Percentiles rank a stretch among this genome's conserved stretches.
Conservation (phyloP, 1,140 invertebrate species). For the Megalonaias nervosa region DNA sequence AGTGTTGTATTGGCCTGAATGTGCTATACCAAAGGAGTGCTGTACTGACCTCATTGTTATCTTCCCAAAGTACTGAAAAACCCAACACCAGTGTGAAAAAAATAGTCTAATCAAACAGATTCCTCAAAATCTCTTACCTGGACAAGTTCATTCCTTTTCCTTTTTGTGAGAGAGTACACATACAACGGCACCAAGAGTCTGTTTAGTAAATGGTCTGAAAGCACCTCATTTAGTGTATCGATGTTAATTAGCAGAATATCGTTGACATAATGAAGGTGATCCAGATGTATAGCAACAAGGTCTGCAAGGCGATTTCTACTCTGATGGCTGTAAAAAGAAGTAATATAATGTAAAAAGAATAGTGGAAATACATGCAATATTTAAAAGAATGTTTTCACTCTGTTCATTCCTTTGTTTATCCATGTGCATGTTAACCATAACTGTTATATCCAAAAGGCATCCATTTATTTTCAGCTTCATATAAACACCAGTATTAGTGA, state of each 20-base stretch:
- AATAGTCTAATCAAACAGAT: no score
- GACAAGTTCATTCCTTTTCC: conserved; percentile 55
- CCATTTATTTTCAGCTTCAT: no score
- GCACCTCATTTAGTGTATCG: conserved; percentile 92
- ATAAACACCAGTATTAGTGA: no score
- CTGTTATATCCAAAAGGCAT: no score
- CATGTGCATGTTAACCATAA: no score
- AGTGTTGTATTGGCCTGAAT: not conserved
- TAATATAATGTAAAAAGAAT: not conserved
- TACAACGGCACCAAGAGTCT: conserved; percentile 95
- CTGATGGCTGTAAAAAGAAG: conserved; percentile 83
- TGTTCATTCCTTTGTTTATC: no score
- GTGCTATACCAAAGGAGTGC: not conserved
- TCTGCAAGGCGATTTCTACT: conserved; percentile 89
- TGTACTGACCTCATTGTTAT: not conserved
- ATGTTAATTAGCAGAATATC: conserved; percentile 96
- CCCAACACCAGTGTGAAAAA: no score
- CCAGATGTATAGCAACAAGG: conserved; percentile 96
- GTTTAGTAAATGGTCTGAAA: conserved; percentile 96
- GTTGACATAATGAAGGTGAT: conserved; percentile 98
- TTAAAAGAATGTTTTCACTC: no score
- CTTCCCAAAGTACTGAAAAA: not conserved
- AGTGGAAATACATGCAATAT: no score
- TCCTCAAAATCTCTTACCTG: conserved; percentile 36
- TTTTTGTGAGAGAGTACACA: conserved; percentile 85